phyloP scores from a whole-genome alignment of 2,888 invertebrate species.

The Gari tellinella region DNA sequence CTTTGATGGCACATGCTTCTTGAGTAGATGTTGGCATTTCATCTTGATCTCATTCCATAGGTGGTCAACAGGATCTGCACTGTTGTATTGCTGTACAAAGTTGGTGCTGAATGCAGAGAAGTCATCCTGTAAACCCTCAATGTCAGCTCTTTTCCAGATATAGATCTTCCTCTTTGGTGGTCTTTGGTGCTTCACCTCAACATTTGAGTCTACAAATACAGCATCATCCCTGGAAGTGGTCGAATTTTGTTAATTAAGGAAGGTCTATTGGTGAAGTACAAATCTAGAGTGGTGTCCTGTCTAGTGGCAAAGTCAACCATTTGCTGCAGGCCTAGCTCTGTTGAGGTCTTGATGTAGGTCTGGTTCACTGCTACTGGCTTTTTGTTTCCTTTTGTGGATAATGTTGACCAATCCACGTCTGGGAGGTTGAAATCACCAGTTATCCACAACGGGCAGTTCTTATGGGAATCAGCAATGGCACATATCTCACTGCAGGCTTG shows the following conservation, averaged over 20 bases:
- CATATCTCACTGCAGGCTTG: too few relatives aligned
- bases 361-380: neutral
- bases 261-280: neutral
- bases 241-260: neutral
- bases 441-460: neutral
- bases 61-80: too few relatives aligned
- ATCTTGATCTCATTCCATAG: too few relatives aligned
- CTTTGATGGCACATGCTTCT: too few relatives aligned
- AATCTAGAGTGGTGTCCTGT: neutral
- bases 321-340: neutral
- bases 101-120: too few relatives aligned
- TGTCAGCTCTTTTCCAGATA: neutral
- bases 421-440: neutral
- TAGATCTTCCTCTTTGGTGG: neutral
- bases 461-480: neutral
- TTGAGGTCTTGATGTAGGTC: neutral
- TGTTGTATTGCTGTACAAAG: too few relatives aligned
- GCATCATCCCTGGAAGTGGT: neutral
- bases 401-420: neutral
- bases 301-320: neutral
- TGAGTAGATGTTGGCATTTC: too few relatives aligned
- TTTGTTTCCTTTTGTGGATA: neutral
- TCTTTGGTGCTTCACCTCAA: neutral
- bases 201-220: neutral
- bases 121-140: neutral